Evolutionary conservation across 2,888 invertebrate genomes (phyloP).

Genomic region (Halictus quadricinctus): DNA sequence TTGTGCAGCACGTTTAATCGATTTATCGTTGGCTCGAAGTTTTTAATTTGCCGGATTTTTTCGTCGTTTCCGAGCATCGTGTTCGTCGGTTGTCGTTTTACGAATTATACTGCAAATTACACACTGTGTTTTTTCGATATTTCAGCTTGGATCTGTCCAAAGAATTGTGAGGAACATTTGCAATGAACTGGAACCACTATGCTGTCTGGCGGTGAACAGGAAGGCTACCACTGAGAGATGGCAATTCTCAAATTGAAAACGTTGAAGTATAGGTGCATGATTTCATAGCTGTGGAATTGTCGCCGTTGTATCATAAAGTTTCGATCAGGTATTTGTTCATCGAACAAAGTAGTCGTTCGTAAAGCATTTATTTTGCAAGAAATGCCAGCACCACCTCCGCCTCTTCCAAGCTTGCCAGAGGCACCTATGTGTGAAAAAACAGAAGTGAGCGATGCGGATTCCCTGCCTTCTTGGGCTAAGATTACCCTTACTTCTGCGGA

Average conservation of each 20-base stretch:
- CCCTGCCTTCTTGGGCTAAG: constrained; percentile 79
- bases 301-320: constrained; percentile 20
- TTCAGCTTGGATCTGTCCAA: constrained; percentile 38
- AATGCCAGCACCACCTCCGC: constrained; percentile 76
- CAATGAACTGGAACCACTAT: constrained; percentile 36
- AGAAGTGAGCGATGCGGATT: constrained; percentile 74
- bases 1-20: not conserved
- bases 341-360: constrained; percentile 41
- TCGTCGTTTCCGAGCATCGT: not conserved
- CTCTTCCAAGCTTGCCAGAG: constrained; percentile 74
- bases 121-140: constrained; percentile 13
- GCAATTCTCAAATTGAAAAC: constrained; percentile 55
- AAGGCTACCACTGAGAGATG: constrained; percentile 40
- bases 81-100: not conserved
- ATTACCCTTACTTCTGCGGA: constrained; percentile 79
- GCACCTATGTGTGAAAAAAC: constrained; percentile 75
- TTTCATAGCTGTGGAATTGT: constrained; percentile 48
- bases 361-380: constrained; percentile 40
- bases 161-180: constrained; percentile 3
- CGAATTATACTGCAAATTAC: not conserved
- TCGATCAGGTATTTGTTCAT: constrained; percentile 43
- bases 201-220: constrained; percentile 28
- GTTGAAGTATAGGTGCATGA: constrained; percentile 35
- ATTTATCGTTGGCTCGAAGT: not conserved
- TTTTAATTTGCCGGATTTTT: not conserved